Conservation (phyloP, 2,797 vertebrate genomes). For the Bucorvus abyssinicus region DNA sequence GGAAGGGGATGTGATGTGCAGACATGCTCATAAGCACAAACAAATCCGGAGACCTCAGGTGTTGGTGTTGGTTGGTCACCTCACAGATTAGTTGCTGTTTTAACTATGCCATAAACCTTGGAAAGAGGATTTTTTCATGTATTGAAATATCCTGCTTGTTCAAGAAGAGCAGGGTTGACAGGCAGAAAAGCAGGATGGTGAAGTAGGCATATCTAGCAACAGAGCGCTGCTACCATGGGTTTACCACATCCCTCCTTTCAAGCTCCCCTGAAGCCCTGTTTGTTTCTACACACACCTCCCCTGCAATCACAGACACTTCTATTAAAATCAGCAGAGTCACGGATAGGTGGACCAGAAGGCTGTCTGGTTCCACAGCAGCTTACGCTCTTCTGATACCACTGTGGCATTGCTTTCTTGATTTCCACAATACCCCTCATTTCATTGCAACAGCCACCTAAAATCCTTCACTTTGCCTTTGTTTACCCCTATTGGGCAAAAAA, state of each 20-base stretch:
- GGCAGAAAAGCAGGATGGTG: not conserved
- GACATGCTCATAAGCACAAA: not conserved
- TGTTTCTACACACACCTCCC: not conserved
- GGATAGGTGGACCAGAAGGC: not conserved
- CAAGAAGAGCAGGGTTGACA: not conserved
- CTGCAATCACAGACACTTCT: not conserved
- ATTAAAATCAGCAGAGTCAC: not conserved
- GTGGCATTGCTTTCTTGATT: not conserved
- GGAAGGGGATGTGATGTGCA: not conserved
- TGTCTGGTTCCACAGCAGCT: not conserved
- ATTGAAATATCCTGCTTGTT: not conserved
- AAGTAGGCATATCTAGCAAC: not conserved
- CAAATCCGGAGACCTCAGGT: not conserved
- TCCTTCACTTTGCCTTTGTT: not conserved
- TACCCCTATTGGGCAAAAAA: not conserved
- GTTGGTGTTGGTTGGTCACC: not conserved
- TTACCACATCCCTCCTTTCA: not conserved
- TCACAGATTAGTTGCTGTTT: not conserved
- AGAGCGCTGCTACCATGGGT: not conserved
- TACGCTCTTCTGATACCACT: rapidly evolving
- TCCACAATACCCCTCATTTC: not conserved
- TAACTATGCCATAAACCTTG: not conserved
- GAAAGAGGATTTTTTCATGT: not conserved
- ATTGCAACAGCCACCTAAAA: not conserved
- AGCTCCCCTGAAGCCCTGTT: not conserved